A percentile compares a stretch with the other conserved stretches of the same genome.
phyloP scores from a whole-genome alignment of 1,140 invertebrate species.

The Drosophila ogumai region DNA sequence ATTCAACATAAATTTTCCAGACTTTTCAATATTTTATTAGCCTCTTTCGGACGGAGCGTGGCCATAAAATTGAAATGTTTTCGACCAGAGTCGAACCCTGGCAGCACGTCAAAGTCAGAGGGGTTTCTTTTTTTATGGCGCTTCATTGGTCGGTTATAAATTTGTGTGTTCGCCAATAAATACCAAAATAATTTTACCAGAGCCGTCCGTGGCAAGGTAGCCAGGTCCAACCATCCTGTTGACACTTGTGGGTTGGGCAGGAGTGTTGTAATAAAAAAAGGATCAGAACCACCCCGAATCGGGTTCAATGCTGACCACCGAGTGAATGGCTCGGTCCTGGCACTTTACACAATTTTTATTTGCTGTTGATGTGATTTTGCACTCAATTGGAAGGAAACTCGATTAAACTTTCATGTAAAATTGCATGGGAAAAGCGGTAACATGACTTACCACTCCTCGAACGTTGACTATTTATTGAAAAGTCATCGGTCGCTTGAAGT shows the following conservation, averaged over 20 bases:
- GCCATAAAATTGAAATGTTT: conserved; percentile 82
- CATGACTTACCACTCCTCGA: conserved; percentile 59
- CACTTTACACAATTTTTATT: conserved; percentile 68
- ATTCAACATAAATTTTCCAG: conserved; percentile 75
- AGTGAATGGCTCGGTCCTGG: conserved; percentile 24
- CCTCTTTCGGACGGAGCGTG: conserved; percentile 31
- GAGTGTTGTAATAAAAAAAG: conserved; percentile 27
- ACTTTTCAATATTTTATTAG: conserved; percentile 70
- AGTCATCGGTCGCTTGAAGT: conserved; percentile 15
- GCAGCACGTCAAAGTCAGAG: conserved; percentile 67
- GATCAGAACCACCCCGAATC: conserved; percentile 39
- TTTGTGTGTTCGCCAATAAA: conserved; percentile 79
- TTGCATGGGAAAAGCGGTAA: conserved; percentile 59
- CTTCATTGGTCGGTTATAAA: conserved; percentile 78
- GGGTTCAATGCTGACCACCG: conserved; percentile 28
- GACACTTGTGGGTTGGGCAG: conserved; percentile 62
- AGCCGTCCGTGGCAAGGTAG: conserved; percentile 19
- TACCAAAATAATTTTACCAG: conserved; percentile 66
- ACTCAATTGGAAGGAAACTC: conserved; percentile 79
- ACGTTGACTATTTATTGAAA: conserved; percentile 24
- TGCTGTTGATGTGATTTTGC: conserved; percentile 77
- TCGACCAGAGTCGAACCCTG: conserved; percentile 21
- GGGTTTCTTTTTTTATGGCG: conserved; percentile 38
- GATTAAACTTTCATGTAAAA: conserved; percentile 78
- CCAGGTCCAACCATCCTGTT: conserved; percentile 51